Base-by-base conservation (phyloP, 1,140 invertebrate species). In the Drosophila tropicalis region DNA sequence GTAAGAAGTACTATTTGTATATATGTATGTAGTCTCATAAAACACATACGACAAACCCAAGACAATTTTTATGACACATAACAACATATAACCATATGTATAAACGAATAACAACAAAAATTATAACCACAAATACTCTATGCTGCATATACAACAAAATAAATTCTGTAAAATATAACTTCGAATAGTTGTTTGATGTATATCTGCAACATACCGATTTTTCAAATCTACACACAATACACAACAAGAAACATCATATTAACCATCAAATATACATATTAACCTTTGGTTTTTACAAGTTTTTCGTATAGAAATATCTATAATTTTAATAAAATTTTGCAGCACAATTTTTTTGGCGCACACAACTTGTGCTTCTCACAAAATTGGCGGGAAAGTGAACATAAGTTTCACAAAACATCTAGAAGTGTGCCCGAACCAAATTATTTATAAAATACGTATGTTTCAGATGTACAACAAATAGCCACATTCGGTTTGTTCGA, bases 91-190 rank as follows among this genome's bases (percentile, higher is more conserved):
- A 44, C 15, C n/a, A 44, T 15, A 44, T 44, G 41, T 6, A 17
- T 44, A 15, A 44, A 17, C n/a, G 17, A n/a, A 44, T 44, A 44
- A 44, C 41, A 44, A 41, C 40, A 41, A 15, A 41, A 15, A 41
- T 15, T 1, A 41, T 41, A 41, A n/a, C 15, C n/a, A n/a, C 40
- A 41, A 17, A 17, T n/a, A 1, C 2, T 22, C 69, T 62, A 29
- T 64, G 64, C 64, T 74, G 67, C 58, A 47, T 44, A 62, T 62
- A n/a, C 5, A n/a, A n/a, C n/a, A n/a, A n/a, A n/a, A n/a, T n/a
- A n/a, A n/a, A n/a, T n/a, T n/a, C n/a, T n/a, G n/a, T n/a, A n/a
- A n/a, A n/a, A n/a, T n/a, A n/a, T n/a, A n/a, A 44, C 41, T 44
- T 17, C 41, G n/a, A 44, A 17, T 44, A 44, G 41, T 44, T 44